phyloP scores from a whole-genome alignment of 2,888 invertebrate genomes.

The Drosophila austrosaltans region DNA sequence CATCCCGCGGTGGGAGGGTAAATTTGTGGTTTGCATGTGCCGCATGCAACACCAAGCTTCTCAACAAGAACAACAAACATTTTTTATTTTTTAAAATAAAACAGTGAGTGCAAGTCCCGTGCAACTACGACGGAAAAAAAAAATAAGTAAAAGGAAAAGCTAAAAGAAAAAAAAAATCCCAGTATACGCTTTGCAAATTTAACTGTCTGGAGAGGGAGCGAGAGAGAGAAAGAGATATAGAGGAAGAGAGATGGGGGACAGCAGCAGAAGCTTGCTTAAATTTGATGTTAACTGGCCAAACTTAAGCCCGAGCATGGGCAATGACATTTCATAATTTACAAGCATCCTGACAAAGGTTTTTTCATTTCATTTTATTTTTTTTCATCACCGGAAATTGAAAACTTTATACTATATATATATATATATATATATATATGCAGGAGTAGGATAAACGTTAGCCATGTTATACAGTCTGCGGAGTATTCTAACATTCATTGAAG shows the following conservation, averaged over 20 bases:
- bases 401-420: slow-evolving; percentile 13
- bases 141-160: slow-evolving; percentile 23
- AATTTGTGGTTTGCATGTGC: slow-evolving; percentile 52
- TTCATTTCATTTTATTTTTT: neutral
- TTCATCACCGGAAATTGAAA: slow-evolving; percentile 19
- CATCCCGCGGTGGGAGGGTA: neutral
- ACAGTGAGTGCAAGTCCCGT: slow-evolving; percentile 39
- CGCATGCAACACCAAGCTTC: slow-evolving; percentile 6
- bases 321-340: slow-evolving; percentile 23
- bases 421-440: neutral
- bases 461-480: neutral
- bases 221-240: slow-evolving; percentile 22
- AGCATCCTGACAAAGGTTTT: slow-evolving; percentile 18
- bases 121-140: slow-evolving; percentile 7
- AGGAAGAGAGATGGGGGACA: slow-evolving; percentile 11
- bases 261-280: slow-evolving; percentile 61
- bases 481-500: slow-evolving; percentile 3
- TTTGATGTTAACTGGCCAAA: slow-evolving; percentile 45
- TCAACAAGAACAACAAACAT: neutral
- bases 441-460: neutral
- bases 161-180: slow-evolving; percentile 49
- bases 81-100: neutral
- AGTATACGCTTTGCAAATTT: slow-evolving; percentile 53
- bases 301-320: slow-evolving; percentile 20
- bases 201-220: slow-evolving; percentile 37